These are phyloP conservation scores for Phalacrocorax carbo DNA, from an alignment of 2,113 vertebrate genomes.

Conservation along the genomic window DNA sequence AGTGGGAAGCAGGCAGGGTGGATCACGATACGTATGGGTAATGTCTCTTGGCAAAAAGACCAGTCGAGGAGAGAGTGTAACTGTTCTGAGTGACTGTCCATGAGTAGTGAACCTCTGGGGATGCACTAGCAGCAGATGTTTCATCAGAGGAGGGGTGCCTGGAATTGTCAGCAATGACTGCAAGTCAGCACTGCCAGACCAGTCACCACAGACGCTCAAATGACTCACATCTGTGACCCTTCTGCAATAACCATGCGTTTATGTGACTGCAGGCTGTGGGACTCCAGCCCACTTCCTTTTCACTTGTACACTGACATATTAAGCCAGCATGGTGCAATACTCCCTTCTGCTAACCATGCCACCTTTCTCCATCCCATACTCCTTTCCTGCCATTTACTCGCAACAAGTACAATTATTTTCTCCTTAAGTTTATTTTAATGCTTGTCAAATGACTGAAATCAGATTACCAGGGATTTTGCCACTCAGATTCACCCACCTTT, in stretches of 20 bases:
- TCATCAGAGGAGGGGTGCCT: neutral
- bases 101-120: neutral
- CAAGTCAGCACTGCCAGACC: neutral
- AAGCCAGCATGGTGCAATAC: neutral
- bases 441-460: neutral
- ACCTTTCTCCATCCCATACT: neutral
- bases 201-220: neutral
- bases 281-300: neutral
- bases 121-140: neutral
- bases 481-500: neutral
- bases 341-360: neutral
- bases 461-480: neutral
- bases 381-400: neutral
- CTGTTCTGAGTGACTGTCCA: neutral
- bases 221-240: neutral
- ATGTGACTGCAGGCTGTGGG: neutral
- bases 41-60: neutral
- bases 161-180: neutral
- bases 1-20: neutral
- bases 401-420: neutral
- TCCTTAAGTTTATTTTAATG: neutral
- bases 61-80: neutral
- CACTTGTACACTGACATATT: neutral
- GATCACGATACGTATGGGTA: neutral
- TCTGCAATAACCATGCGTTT: neutral